These are phyloP conservation scores for Ispidina picta DNA, from an alignment of 2,797 vertebrate species.

Conservation along the genomic window DNA sequence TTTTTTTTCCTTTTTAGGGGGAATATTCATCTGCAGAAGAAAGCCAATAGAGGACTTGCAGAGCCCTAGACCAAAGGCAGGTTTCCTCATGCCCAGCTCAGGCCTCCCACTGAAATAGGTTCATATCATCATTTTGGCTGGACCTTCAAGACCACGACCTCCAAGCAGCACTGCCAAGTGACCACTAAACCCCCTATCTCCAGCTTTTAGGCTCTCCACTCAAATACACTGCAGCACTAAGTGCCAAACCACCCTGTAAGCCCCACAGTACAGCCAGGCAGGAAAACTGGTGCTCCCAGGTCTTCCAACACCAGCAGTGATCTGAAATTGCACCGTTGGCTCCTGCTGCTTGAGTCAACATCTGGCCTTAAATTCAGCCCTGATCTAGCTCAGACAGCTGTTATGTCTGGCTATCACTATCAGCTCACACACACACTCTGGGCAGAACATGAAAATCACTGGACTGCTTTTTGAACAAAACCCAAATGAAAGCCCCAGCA, in stretches of 20 bases:
- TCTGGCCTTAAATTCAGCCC: conserved; percentile 18
- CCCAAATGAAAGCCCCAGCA: conserved; percentile 21
- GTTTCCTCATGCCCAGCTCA: background rate
- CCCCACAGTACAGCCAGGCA: background rate
- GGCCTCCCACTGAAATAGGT: background rate
- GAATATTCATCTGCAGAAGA: background rate
- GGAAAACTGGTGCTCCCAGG: background rate
- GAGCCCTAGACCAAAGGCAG: background rate
- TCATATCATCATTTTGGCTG: background rate
- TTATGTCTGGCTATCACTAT: conserved; percentile 38
- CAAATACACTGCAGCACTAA: background rate
- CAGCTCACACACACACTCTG: background rate
- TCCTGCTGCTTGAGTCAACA: background rate
- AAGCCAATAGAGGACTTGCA: background rate
- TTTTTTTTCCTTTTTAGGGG: background rate
- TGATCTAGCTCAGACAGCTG: conserved; percentile 49
- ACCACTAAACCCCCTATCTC: background rate
- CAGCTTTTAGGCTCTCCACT: background rate
- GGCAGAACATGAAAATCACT: conserved; percentile 17
- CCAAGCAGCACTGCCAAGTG: background rate
- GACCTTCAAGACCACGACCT: background rate
- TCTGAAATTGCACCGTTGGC: rapidly evolving
- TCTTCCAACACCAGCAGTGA: background rate
- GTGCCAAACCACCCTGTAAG: background rate
- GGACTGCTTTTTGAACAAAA: conserved; percentile 25